Evolutionary conservation across 2,113 vertebrate genomes (phyloP).

Genomic region (Microcebus tavaratra): DNA sequence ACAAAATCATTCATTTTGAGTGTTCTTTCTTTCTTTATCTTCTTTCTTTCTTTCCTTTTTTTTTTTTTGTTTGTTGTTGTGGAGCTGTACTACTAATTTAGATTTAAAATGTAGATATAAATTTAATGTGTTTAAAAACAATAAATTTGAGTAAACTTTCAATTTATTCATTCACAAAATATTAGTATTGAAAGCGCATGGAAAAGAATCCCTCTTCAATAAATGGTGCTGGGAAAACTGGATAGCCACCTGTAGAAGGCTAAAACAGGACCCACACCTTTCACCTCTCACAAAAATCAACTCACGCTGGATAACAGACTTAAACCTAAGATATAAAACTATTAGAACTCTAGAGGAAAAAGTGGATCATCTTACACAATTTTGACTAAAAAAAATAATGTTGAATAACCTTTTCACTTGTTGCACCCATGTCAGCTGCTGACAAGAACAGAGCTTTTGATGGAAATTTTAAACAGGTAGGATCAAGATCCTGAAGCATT

Average conservation of each 20-base stretch:
- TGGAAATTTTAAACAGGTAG: neutral
- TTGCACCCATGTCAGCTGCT: neutral
- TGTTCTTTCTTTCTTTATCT: neutral
- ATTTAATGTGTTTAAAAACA: neutral
- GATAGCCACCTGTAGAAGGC: too few species aligned
- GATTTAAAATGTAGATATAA: neutral
- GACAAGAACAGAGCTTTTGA: neutral
- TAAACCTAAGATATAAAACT: too few species aligned
- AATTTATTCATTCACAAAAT: neutral
- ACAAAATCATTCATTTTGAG: neutral
- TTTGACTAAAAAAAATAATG: neutral
- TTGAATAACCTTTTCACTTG: neutral
- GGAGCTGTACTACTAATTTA: neutral
- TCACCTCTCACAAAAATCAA: too few species aligned
- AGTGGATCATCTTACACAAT: neutral
- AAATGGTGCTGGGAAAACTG: too few species aligned
- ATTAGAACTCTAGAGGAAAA: too few species aligned
- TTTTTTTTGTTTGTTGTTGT: neutral
- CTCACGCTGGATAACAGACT: too few species aligned
- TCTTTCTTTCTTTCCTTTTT: neutral
- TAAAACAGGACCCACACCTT: too few species aligned
- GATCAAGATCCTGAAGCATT: neutral
- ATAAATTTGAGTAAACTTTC: neutral
- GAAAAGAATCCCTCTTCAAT: too few species aligned
- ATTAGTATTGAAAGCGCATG: neutral